phyloP scores from a whole-genome alignment of 2,888 invertebrate species.

The Lasioglossum vierecki region DNA sequence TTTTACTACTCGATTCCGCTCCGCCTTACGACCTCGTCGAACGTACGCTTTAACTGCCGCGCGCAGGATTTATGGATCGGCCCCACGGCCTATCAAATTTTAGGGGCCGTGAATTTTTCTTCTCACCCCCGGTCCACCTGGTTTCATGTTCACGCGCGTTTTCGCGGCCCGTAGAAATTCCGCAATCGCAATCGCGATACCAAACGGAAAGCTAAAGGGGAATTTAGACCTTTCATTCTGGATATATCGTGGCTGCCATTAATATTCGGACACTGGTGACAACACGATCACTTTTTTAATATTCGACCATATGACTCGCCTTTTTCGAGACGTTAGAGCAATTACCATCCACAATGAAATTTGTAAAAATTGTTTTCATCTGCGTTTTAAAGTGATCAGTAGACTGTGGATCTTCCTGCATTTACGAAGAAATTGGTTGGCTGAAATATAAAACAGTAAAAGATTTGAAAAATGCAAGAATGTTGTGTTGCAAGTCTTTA shows the following conservation, averaged over 20 bases:
- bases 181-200: not conserved
- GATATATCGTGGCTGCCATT: not conserved
- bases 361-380: no score
- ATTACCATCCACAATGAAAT: no score
- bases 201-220: not conserved
- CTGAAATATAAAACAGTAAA: no score
- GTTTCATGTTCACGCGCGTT: conserved; percentile 9
- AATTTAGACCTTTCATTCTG: not conserved
- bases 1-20: conserved; percentile 50
- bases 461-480: no score
- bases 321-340: no score
- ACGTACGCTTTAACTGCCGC: conserved; percentile 20
- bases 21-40: conserved; percentile 18
- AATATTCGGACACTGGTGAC: no score
- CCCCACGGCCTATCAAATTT: conserved; percentile 38
- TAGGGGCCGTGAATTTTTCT: conserved; percentile 34
- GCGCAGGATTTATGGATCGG: conserved; percentile 21
- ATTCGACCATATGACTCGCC: no score
- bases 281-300: no score
- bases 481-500: no score
- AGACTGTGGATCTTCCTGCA: no score
- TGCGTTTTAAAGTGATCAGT: no score
- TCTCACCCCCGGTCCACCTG: not conserved
- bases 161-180: conserved; percentile 16
- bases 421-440: no score